phyloP scores from a whole-genome alignment of 2,113 vertebrate genomes.

The Tyto alba region DNA sequence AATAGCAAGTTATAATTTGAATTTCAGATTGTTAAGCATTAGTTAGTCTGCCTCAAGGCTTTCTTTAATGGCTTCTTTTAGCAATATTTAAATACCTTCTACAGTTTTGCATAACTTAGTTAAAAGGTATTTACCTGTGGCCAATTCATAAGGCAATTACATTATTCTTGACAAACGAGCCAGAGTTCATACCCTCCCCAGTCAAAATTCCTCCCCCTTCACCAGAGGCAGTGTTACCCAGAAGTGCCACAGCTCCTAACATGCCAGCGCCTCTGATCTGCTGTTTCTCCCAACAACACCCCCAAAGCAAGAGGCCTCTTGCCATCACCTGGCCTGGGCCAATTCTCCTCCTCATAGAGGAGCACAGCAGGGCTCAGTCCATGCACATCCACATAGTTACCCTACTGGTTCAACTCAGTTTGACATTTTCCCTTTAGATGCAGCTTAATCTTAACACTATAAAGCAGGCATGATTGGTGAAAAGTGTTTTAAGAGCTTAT shows the following conservation, averaged over 20 bases:
- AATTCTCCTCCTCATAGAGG: background rate
- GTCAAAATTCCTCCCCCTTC: background rate
- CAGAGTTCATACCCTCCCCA: background rate
- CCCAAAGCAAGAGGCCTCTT: background rate
- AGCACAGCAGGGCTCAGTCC: background rate
- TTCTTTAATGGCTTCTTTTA: background rate
- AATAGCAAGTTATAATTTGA: background rate
- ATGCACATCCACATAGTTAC: background rate
- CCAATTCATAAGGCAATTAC: background rate
- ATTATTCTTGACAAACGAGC: background rate
- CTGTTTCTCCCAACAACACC: background rate
- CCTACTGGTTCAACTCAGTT: background rate
- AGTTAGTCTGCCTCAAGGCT: background rate
- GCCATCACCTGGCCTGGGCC: background rate
- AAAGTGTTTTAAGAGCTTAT: background rate
- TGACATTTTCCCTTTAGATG: background rate
- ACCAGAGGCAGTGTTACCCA: background rate
- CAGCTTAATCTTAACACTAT: background rate
- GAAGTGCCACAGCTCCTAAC: background rate
- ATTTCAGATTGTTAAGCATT: background rate
- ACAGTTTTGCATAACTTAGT: background rate
- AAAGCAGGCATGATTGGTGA: background rate
- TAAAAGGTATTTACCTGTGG: background rate
- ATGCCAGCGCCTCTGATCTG: background rate
- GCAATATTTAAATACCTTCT: background rate